Base-by-base conservation (phyloP, 1,140 invertebrate genomes). In the Nylanderia fulva region DNA sequence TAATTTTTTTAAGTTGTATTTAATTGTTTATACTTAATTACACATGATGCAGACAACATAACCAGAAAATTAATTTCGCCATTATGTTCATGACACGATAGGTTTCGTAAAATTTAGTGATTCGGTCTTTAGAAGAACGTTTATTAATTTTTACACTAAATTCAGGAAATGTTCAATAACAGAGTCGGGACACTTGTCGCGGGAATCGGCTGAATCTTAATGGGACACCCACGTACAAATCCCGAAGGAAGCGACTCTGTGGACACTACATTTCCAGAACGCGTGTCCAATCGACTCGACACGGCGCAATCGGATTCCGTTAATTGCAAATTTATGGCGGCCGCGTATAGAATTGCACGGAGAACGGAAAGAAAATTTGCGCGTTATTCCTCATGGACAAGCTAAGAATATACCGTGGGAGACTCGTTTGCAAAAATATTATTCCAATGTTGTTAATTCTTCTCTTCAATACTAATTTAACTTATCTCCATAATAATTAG, bases 301-400 rank as follows among this genome's bases (percentile, higher is more conserved):
- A 76, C 54, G 86, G 45, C 39, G 54, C 75, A 60, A 79, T 85
- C 87, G 76, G 69, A 88, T 83, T 86, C 86, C 84, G 84, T 88
- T 89, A 89, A 89, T 89, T 89, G 84, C 71, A 88, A 76, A 88
- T 86, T 89, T 89, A 86, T 86, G 29, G 66, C 83, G 33, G 48
- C 45, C 63, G 76, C 54, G 56, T 63, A 33, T 56, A 74, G 54
- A 87, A 87, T 85, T 66, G 71, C 58, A 27, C 11, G 29, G 54
- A 68, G 58, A 61, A 54, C 68, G 42, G 56, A 64, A 85, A 69
- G 85, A 86, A 42, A 56, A 60, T 21, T n/a, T 24, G 42, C 48
- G 39, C n/a, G 42, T 82, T 39, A 80, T 80, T 66, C 64, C 36
- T 80, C 63, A 56, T 71, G 56, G 61, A 82, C 36, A 24, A 29